These are phyloP conservation scores for Drosophila cyrtoloma DNA, from an alignment of 2,888 invertebrate species.

Conservation along the genomic window DNA sequence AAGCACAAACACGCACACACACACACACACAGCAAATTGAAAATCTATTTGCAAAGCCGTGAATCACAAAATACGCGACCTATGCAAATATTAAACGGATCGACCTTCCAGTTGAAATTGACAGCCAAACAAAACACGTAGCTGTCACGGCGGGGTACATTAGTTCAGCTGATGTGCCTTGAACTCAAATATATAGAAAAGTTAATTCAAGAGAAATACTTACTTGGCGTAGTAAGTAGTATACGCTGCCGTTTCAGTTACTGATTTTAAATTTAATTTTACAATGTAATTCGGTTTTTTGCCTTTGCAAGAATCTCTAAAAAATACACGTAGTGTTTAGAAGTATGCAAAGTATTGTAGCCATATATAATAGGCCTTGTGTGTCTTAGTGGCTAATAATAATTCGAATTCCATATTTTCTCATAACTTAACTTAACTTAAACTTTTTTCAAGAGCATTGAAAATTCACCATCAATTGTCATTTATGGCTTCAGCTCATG, in stretches of 20 bases:
- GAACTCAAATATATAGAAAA: not conserved
- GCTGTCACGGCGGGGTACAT: constrained; percentile 6
- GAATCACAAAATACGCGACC: constrained; percentile 72
- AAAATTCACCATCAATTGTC: not conserved
- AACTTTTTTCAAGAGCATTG: constrained; percentile 7
- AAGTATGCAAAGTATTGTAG: no score
- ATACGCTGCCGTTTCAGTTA: not conserved
- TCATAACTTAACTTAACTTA: not conserved
- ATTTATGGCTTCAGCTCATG: not conserved
- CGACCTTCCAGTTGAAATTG: constrained; percentile 42
- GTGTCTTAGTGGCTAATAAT: not conserved
- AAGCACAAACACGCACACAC: constrained; percentile 6
- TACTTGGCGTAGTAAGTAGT: not conserved
- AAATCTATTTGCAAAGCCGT: constrained; percentile 69
- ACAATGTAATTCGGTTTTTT: not conserved
- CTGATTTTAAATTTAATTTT: not conserved
- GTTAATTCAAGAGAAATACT: not conserved
- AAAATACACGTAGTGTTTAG: not conserved
- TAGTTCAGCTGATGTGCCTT: not conserved
- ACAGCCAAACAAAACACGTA: not conserved
- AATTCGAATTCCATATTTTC: not conserved
- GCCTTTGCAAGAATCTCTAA: not conserved
- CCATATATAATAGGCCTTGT: no score
- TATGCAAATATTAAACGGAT: constrained; percentile 65
- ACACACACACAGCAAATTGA: constrained; percentile 25